phyloP scores from a whole-genome alignment of 2,113 vertebrate genomes.

The Amblyopsis rosae region DNA sequence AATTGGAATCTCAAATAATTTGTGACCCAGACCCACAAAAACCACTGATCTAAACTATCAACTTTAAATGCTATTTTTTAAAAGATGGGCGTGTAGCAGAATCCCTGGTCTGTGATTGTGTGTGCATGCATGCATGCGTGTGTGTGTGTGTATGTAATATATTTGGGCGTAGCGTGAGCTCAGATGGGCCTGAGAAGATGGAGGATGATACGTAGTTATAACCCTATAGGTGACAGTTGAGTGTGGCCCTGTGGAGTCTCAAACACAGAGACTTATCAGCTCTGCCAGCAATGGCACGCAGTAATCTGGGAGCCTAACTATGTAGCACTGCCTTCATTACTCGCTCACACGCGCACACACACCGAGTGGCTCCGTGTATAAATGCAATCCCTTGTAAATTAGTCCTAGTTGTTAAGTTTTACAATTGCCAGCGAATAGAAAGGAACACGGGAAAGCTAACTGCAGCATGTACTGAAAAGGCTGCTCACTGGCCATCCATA shows the following conservation, averaged over 20 bases:
- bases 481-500: constrained; percentile 33
- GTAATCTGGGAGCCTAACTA: constrained; percentile 39
- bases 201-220: constrained; percentile 53
- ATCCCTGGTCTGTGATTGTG: constrained; percentile 17
- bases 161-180: constrained; percentile 31
- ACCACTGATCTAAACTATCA: constrained; percentile 13
- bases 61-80: constrained; percentile 19
- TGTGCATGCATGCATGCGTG: constrained; percentile 6
- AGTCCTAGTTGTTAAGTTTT: constrained; percentile 55
- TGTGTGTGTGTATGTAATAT: constrained; percentile 17
- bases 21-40: too few species aligned
- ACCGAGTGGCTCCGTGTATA: constrained; percentile 8
- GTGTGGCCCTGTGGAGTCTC: constrained; percentile 53
- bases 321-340: constrained; percentile 60
- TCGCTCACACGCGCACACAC: constrained; percentile 15
- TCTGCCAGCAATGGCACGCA: constrained; percentile 35
- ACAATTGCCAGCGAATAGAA: constrained; percentile 51
- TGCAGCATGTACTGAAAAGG: constrained; percentile 16
- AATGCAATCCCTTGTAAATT: constrained; percentile 54
- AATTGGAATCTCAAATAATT: too few species aligned
- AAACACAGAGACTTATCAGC: constrained; percentile 66
- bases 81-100: constrained; percentile 11
- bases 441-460: constrained; percentile 24
- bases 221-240: constrained; percentile 55
- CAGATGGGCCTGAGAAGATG: constrained; percentile 49